Conservation (phyloP, 2,797 vertebrate genomes). For the Spea hammondii region DNA sequence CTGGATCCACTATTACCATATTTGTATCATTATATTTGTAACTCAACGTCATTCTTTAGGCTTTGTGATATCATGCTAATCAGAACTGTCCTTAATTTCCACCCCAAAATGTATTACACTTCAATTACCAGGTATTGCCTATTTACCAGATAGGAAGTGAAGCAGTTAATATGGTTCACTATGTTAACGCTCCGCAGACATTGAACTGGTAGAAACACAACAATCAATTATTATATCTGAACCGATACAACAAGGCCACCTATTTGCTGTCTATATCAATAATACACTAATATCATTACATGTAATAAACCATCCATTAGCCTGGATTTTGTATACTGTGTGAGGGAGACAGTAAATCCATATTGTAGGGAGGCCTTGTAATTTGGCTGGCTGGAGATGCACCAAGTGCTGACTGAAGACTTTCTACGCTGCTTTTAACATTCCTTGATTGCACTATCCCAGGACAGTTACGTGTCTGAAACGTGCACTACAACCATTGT, state of each 20-base stretch:
- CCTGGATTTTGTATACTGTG: constrained; percentile 80
- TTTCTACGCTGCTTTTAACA: constrained; percentile 63
- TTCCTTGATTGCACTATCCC: constrained; percentile 57
- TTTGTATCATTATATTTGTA: too few species aligned
- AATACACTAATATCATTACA: constrained; percentile 76
- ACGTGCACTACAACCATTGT: background rate
- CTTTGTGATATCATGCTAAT: too few species aligned
- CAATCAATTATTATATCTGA: constrained; percentile 47
- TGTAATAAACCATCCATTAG: constrained; percentile 83
- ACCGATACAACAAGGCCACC: constrained; percentile 76
- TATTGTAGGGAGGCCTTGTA: constrained; percentile 61
- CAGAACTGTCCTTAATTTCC: too few species aligned
- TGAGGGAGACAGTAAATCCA: constrained; percentile 87
- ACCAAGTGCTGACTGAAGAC: constrained; percentile 67
- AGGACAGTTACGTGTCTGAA: constrained; percentile 16
- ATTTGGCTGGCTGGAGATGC: constrained; percentile 23
- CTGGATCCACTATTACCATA: too few species aligned
- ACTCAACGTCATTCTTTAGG: too few species aligned
- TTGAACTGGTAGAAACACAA: constrained; percentile 37
- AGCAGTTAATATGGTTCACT: constrained; percentile 20
- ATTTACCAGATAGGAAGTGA: background rate
- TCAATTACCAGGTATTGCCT: too few species aligned
- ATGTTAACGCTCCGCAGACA: background rate
- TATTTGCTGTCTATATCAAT: constrained; percentile 76
- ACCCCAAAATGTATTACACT: too few species aligned